phyloP scores from a whole-genome alignment of 2,113 vertebrate species.

The Hepsetus odoe region DNA sequence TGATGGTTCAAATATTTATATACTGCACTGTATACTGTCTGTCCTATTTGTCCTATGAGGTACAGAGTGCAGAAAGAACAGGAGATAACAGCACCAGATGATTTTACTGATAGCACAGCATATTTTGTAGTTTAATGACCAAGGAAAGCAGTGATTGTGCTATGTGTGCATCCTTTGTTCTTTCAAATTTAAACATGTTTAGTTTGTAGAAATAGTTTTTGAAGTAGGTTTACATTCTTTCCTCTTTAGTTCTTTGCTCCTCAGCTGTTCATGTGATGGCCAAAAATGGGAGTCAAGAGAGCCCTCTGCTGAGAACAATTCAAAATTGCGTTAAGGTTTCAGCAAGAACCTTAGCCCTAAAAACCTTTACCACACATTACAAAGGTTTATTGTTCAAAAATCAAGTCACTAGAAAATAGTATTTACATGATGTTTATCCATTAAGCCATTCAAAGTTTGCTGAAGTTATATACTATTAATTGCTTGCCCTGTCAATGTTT shows the following conservation, averaged over 20 bases:
- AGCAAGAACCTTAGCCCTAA: not conserved
- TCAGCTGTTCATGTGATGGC: not conserved
- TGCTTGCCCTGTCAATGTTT: not conserved
- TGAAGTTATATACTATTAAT: not conserved
- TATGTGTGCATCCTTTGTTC: not conserved
- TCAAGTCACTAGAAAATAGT: not conserved
- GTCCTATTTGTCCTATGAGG: not conserved
- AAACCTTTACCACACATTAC: not conserved
- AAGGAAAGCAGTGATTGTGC: not conserved
- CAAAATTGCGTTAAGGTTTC: not conserved
- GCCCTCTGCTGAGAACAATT: not conserved
- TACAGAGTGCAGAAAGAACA: constrained; percentile 15
- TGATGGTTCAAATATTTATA: not conserved
- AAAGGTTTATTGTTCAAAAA: not conserved
- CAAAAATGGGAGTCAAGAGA: not conserved
- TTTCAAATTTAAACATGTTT: too few relatives aligned
- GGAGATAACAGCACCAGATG: constrained; percentile 28
- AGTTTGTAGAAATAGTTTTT: not conserved
- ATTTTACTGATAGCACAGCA: not conserved
- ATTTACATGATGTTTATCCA: not conserved
- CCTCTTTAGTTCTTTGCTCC: not conserved
- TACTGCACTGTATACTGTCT: not conserved
- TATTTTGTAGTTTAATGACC: constrained; percentile 11
- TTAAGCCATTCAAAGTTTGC: not conserved
- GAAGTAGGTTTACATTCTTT: not conserved